phyloP scores from a whole-genome alignment of 2,113 vertebrate species.

The Tachycineta bicolor region DNA sequence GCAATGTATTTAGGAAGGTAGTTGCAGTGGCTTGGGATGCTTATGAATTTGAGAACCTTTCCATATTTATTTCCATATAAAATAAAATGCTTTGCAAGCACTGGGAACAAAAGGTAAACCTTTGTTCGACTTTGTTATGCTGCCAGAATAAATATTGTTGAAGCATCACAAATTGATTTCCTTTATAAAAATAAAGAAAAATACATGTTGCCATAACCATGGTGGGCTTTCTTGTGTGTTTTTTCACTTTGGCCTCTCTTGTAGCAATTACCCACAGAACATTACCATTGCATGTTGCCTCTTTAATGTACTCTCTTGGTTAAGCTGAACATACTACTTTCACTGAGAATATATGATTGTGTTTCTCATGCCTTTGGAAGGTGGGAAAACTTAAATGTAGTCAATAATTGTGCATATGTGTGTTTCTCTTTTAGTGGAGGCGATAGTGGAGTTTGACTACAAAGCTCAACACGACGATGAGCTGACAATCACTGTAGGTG shows the following conservation, averaged over 20 bases:
- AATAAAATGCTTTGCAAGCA: background rate
- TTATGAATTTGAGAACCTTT: background rate
- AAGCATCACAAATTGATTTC: background rate
- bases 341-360: background rate
- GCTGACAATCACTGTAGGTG: slow-evolving; percentile 95
- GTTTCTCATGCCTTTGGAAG: background rate
- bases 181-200: background rate
- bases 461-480: slow-evolving; percentile 98
- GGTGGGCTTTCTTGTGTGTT: background rate
- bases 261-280: background rate
- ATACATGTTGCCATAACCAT: background rate
- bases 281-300: background rate
- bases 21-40: background rate
- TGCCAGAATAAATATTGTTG: background rate
- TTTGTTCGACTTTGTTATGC: background rate
- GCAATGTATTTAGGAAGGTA: background rate
- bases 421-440: slow-evolving; percentile 85
- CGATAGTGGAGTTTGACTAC: slow-evolving; percentile 98
- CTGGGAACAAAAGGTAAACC: background rate
- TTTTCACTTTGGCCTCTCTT: background rate
- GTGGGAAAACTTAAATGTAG: background rate
- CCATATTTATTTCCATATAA: background rate
- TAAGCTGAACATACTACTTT: background rate
- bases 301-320: background rate
- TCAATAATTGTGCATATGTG: background rate